Conservation (phyloP, 2,888 invertebrate genomes). For the Cerceris rybyensis region DNA sequence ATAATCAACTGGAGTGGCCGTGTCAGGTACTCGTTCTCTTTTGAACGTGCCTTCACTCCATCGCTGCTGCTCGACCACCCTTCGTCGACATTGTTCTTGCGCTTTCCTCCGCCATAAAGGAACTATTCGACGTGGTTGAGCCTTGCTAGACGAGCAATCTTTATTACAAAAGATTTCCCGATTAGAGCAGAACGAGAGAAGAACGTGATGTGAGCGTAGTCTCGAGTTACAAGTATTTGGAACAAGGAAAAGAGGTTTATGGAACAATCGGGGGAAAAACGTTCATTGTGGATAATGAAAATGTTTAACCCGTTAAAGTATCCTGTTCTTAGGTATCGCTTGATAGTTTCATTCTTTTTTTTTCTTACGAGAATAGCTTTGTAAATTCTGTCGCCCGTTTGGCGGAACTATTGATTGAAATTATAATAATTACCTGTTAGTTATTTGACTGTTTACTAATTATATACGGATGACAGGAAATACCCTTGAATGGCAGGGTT, state of each 20-base stretch:
- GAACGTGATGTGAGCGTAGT: not conserved
- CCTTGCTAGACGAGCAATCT: constrained; percentile 11
- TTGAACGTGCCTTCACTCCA: constrained; percentile 10
- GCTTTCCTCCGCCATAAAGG: not conserved
- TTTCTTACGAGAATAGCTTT: too few species aligned
- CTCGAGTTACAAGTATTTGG: constrained; percentile 12
- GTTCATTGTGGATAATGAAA: too few species aligned
- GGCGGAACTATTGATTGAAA: too few species aligned
- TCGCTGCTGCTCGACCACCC: constrained; percentile 2
- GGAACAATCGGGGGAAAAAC: too few species aligned
- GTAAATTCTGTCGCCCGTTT: too few species aligned
- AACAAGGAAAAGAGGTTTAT: not conserved
- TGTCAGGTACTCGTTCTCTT: constrained; percentile 15
- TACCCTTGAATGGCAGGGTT: too few species aligned
- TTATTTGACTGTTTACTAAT: too few species aligned
- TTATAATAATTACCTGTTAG: too few species aligned
- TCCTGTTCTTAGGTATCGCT: too few species aligned
- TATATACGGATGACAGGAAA: too few species aligned
- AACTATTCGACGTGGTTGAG: not conserved
- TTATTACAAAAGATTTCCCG: constrained; percentile 16
- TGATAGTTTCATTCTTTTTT: too few species aligned
- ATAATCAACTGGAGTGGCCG: constrained; percentile 10
- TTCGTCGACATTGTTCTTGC: constrained; percentile 13
- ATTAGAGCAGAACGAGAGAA: constrained; percentile 1
- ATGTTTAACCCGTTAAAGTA: too few species aligned